Conservation (phyloP, 2,888 invertebrate genomes). For the Lydus trimaculatus region DNA sequence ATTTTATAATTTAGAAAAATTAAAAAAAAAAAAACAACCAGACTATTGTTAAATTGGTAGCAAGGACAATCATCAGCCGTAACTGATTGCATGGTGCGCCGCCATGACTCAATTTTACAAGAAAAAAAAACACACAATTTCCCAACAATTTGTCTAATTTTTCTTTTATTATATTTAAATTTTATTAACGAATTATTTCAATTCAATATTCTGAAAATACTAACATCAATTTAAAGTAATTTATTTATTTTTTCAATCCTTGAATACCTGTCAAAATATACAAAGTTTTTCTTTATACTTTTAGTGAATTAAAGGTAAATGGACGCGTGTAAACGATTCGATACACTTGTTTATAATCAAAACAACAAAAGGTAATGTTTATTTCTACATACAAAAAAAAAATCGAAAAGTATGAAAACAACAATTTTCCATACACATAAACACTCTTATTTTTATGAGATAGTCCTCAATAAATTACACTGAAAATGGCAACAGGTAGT, state of each 20-base stretch:
- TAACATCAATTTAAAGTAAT: background rate
- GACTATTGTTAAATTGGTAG: slow-evolving; percentile 40
- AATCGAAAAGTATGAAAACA: slow-evolving; percentile 23
- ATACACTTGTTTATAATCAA: slow-evolving; percentile 19
- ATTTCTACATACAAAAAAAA: slow-evolving; percentile 5
- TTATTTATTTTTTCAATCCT: slow-evolving; percentile 14
- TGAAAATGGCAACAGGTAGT: slow-evolving; percentile 30
- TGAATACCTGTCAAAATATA: slow-evolving; percentile 27
- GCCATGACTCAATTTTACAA: slow-evolving; percentile 53
- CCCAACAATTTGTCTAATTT: slow-evolving; percentile 41
- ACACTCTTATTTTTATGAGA: slow-evolving; percentile 13
- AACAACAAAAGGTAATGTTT: background rate
- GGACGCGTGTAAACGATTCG: background rate
- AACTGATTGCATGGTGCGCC: slow-evolving; percentile 51
- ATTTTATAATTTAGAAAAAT: background rate
- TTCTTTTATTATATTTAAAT: slow-evolving; percentile 35
- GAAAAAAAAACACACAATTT: slow-evolving; percentile 40
- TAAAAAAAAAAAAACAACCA: background rate
- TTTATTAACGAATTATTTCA: slow-evolving; percentile 15
- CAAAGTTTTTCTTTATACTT: background rate
- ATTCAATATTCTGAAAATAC: background rate
- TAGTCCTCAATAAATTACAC: slow-evolving; percentile 7
- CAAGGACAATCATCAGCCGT: slow-evolving; percentile 55
- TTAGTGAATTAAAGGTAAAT: background rate
- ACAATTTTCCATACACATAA: slow-evolving; percentile 20